Base-by-base conservation (phyloP, 2,113 vertebrate genomes). In the Sterrhoptilus dennistouni region DNA sequence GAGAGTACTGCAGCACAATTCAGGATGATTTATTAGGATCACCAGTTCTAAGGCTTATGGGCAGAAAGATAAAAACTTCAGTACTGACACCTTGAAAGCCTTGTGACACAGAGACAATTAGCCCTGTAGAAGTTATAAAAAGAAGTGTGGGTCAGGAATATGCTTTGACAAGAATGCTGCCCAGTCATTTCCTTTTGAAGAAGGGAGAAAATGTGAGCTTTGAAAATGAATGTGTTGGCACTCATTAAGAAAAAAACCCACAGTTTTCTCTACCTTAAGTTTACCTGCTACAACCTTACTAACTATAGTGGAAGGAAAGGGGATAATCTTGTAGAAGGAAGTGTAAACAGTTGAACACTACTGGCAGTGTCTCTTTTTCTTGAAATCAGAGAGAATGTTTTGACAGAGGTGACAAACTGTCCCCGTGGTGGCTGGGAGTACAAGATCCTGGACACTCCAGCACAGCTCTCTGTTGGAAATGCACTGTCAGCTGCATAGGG, bases 21-120 rank as follows among this genome's bases (percentile, higher is more conserved):
- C 83, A 93, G 72, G 40, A 95, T 97, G 96, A 96, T 96, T 97
- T 96, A 96, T 96, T 94, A 96, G 90, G 69, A 89, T 87, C 90
- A 68, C 93, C 59, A 24, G 36, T 60, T 95, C 80, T 87, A 75
- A 90, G 59, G 60, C 92, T 95, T 84, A 87, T 84, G 88, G 76
- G 88, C 56, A 92, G 76, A 84, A 92, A 92, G 96, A 96, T 90
- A 96, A 96, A 95, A 96, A 92, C 80, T 93, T 81, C 86, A 82
- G 52, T 65, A 33, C 56, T 89, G 88, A 84, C 93, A 95, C 83
- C 80, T 79, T 96, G 92, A 96, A 96, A 94, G 72, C 76, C 63
- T 92, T 81, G 53, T 61, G 95, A 92, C 68, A 85, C 54, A 86
- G 60, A 93, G 79, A 94, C 83, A 95, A 93, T 95, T 96, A 96